Conservation (phyloP, 2,113 vertebrate species). For the Hoplias malabaricus region DNA sequence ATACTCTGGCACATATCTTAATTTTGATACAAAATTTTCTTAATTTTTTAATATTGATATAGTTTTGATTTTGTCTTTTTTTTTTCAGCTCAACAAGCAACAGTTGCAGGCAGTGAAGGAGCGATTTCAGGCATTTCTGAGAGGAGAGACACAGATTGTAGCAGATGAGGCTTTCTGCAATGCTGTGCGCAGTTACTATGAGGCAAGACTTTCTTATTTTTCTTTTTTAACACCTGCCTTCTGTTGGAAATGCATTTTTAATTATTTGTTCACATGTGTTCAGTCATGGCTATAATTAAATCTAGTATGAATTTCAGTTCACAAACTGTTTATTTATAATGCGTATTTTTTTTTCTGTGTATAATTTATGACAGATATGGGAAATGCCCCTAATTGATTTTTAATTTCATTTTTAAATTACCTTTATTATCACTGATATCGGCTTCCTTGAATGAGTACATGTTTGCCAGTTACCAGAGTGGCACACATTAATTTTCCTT, state of each 20-base stretch:
- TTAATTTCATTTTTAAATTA: neutral
- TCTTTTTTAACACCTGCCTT: neutral
- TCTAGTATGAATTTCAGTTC: neutral
- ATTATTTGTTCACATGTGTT: neutral
- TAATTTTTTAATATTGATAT: neutral
- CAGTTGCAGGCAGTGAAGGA: conserved; percentile 90
- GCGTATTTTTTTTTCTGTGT: neutral
- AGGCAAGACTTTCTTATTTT: conserved; percentile 73
- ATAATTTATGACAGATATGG: neutral
- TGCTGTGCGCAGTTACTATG: conserved; percentile 90
- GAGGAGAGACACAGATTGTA: conserved; percentile 90
- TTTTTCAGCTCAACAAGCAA: conserved; percentile 89
- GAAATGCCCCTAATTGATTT: neutral
- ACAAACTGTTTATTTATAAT: neutral
- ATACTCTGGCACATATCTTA: neutral
- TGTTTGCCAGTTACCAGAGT: too few relatives aligned
- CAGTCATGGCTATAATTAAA: neutral
- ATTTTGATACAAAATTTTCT: too few relatives aligned
- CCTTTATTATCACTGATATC: too few relatives aligned
- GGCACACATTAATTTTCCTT: too few relatives aligned
- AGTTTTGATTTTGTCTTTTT: conserved; percentile 12
- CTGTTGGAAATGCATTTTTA: neutral
- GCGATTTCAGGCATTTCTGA: conserved; percentile 89
- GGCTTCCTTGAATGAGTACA: too few relatives aligned
- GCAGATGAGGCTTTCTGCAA: conserved; percentile 98